Percentiles rank a stretch among this genome's conserved stretches.
phyloP scores from a whole-genome alignment of 2,888 invertebrate species.

The Philereme transversata region DNA sequence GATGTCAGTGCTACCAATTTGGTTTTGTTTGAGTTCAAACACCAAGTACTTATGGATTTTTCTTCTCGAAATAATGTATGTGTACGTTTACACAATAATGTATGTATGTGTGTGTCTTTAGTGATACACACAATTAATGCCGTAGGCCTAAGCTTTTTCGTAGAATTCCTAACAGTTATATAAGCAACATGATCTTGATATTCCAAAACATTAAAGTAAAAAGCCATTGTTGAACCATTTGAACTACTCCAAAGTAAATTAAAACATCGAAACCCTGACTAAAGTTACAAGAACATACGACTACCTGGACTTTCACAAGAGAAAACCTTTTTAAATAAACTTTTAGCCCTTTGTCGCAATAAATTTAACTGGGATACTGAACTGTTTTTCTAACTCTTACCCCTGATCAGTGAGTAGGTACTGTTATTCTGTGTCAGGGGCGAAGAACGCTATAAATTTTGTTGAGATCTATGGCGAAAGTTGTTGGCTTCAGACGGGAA shows the following conservation, averaged over 20 bases:
- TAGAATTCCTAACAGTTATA: too few relatives aligned
- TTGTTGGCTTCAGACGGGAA: background rate
- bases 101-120: too few relatives aligned
- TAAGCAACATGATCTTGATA: too few relatives aligned
- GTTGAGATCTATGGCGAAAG: constrained; percentile 3
- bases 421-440: background rate
- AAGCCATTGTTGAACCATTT: background rate
- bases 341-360: constrained; percentile 4
- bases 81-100: too few relatives aligned
- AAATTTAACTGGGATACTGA: constrained; percentile 1
- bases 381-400: constrained; percentile 9
- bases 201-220: background rate
- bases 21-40: too few relatives aligned
- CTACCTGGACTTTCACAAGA: constrained; percentile 10
- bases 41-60: too few relatives aligned
- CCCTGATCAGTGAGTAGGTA: background rate
- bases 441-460: background rate
- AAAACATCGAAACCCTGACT: background rate
- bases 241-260: background rate
- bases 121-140: too few relatives aligned
- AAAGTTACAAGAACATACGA: too few relatives aligned
- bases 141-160: too few relatives aligned
- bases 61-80: too few relatives aligned
- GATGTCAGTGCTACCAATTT: too few relatives aligned
- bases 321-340: constrained; percentile 13